phyloP scores from a whole-genome alignment of 2,113 vertebrate genomes.

The Leptobrachium leishanense region DNA sequence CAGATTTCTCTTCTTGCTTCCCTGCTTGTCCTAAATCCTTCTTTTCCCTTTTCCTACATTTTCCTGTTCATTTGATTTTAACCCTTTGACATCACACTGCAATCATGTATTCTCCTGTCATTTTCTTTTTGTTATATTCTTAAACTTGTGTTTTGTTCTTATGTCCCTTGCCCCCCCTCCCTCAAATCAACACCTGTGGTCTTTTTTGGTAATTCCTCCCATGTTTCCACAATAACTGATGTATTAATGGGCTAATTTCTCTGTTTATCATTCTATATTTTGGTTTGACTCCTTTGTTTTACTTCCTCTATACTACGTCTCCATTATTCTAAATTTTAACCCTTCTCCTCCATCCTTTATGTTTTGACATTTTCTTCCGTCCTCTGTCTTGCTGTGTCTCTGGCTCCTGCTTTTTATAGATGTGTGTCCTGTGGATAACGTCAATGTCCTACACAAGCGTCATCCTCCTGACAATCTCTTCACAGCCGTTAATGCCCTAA shows the following conservation, averaged over 20 bases:
- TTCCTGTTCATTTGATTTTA: background rate
- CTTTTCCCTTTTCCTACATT: conserved; percentile 12
- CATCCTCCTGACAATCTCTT: conserved; percentile 88
- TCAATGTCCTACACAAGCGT: conserved; percentile 75
- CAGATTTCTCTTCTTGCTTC: conserved; percentile 30
- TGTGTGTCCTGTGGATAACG: conserved; percentile 57
- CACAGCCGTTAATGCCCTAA: conserved; percentile 97
- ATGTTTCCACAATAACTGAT: background rate
- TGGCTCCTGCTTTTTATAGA: conserved; percentile 52
- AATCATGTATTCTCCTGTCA: background rate
- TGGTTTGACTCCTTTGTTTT: conserved; percentile 41
- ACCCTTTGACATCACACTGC: background rate
- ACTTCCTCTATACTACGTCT: conserved; percentile 50
- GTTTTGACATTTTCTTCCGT: background rate
- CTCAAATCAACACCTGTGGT: background rate
- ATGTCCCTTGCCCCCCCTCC: too few relatives aligned
- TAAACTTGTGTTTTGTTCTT: background rate
- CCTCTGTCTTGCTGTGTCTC: conserved; percentile 46
- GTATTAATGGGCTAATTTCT: conserved; percentile 48
- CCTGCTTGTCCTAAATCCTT: conserved; percentile 34
- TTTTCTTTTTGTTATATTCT: background rate
- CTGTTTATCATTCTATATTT: conserved; percentile 35
- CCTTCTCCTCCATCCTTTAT: background rate
- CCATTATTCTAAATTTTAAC: conserved; percentile 45
- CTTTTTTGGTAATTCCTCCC: background rate